phyloP scores from a whole-genome alignment of 2,797 vertebrate species.

The Mus caroli region DNA sequence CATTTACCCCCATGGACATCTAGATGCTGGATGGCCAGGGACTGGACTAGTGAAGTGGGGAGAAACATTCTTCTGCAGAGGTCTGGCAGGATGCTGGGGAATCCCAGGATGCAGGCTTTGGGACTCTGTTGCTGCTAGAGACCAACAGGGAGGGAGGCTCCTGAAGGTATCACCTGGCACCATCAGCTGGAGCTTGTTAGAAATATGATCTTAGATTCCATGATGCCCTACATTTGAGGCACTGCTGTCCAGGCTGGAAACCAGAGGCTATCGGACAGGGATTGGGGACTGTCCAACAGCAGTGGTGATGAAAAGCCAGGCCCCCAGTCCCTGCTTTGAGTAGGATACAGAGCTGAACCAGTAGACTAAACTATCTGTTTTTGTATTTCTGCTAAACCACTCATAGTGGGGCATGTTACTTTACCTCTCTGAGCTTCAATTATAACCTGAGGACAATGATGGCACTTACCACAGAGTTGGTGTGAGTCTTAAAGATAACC shows the following conservation, averaged over 20 bases:
- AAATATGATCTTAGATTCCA: not conserved
- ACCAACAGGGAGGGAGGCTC: not conserved
- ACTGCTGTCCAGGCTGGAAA: not conserved
- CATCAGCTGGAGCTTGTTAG: not conserved
- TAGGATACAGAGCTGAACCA: not conserved
- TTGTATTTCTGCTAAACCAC: not conserved
- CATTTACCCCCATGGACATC: not conserved
- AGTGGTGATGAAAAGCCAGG: not conserved
- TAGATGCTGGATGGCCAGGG: not conserved
- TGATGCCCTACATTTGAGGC: no score
- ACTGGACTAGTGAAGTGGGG: not conserved
- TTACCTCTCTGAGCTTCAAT: slow-evolving; percentile 5
- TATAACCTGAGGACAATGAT: not conserved
- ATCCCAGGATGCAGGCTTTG: not conserved
- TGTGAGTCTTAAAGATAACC: not conserved
- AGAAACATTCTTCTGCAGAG: not conserved
- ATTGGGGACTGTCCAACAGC: not conserved
- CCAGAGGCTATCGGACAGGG: not conserved
- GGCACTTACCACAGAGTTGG: not conserved
- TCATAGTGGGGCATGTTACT: not conserved
- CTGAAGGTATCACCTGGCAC: not conserved
- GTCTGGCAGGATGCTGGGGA: not conserved
- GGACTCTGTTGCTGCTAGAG: not conserved
- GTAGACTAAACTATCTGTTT: not conserved
- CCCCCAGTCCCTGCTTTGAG: not conserved